Evolutionary conservation across 2,797 vertebrate species (phyloP).

Genomic region (Onychomys torridus): DNA sequence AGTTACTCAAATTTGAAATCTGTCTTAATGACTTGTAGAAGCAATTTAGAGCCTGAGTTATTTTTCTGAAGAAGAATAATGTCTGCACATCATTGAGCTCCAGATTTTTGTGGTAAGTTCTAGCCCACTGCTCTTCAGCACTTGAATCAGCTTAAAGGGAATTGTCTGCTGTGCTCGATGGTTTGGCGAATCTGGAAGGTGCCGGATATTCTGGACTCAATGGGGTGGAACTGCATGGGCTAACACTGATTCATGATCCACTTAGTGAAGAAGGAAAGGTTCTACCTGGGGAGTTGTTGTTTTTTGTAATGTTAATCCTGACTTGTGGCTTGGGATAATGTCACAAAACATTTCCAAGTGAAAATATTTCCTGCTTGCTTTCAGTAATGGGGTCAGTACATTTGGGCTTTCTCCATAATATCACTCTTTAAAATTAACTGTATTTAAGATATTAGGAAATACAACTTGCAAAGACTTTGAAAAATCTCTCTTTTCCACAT

Average conservation of each 20-base stretch:
- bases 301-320: constrained; percentile 40
- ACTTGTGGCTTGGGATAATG: constrained; percentile 58
- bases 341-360: constrained; percentile 35
- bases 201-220: constrained; percentile 73
- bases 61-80: constrained; percentile 78
- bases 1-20: constrained; percentile 51
- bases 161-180: constrained; percentile 77
- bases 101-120: constrained; percentile 73
- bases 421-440: not conserved
- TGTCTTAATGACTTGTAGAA: constrained; percentile 56
- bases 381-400: not conserved
- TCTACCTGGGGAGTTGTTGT: constrained; percentile 61
- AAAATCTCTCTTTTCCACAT: constrained; percentile 39
- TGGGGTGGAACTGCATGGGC: constrained; percentile 72
- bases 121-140: constrained; percentile 70
- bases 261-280: constrained; percentile 66
- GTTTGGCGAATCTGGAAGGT: constrained; percentile 70
- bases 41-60: constrained; percentile 44
- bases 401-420: not conserved
- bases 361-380: constrained; percentile 25
- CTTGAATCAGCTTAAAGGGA: constrained; percentile 79
- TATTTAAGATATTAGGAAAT: constrained; percentile 60
- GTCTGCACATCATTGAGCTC: constrained; percentile 70
- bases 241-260: constrained; percentile 80
- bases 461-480: not conserved